A percentile compares a stretch with the other conserved stretches of the same genome.
Evolutionary conservation across 2,113 vertebrate genomes (phyloP).

Genomic region (Pithys albifrons): DNA sequence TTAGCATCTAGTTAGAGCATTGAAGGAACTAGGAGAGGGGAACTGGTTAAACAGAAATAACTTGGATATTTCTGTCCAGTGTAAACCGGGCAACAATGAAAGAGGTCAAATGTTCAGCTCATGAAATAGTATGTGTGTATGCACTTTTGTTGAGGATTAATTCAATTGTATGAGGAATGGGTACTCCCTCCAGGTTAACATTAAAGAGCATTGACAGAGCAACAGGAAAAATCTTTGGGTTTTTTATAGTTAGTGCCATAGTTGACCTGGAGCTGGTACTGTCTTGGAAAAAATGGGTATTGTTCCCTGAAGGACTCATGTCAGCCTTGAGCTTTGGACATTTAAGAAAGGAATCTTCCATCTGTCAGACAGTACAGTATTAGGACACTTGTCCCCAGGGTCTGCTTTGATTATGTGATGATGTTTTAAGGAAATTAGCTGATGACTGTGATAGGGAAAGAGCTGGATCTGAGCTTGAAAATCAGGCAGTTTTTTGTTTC

Average conservation of each 20-base stretch:
- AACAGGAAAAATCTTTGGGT: slow-evolving; percentile 45
- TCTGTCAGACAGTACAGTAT: not conserved
- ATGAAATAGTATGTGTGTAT: not conserved
- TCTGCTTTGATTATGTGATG: slow-evolving; percentile 42
- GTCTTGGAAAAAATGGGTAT: slow-evolving; percentile 26
- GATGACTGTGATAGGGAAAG: not conserved
- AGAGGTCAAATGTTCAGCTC: slow-evolving; percentile 71
- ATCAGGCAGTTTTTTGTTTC: slow-evolving; percentile 48
- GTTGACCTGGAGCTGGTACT: slow-evolving; percentile 26
- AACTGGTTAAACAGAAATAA: slow-evolving; percentile 61
- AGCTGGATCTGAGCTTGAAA: slow-evolving; percentile 10
- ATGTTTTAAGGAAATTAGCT: slow-evolving; percentile 57
- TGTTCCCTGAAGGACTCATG: slow-evolving; percentile 37
- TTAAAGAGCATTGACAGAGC: slow-evolving; percentile 36
- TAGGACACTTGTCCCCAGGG: slow-evolving; percentile 34
- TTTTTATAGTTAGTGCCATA: slow-evolving; percentile 40
- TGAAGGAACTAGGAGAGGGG: slow-evolving; percentile 11
- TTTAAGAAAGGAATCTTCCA: slow-evolving; percentile 34
- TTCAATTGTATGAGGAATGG: not conserved
- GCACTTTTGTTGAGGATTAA: not conserved
- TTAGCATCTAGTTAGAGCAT: slow-evolving; percentile 67
- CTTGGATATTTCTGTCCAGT: slow-evolving; percentile 64
- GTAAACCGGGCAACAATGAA: slow-evolving; percentile 29
- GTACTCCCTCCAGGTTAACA: slow-evolving; percentile 24
- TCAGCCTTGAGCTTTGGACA: slow-evolving; percentile 49